phyloP scores from a whole-genome alignment of 2,113 vertebrate species.

The Scophthalmus maximus region DNA sequence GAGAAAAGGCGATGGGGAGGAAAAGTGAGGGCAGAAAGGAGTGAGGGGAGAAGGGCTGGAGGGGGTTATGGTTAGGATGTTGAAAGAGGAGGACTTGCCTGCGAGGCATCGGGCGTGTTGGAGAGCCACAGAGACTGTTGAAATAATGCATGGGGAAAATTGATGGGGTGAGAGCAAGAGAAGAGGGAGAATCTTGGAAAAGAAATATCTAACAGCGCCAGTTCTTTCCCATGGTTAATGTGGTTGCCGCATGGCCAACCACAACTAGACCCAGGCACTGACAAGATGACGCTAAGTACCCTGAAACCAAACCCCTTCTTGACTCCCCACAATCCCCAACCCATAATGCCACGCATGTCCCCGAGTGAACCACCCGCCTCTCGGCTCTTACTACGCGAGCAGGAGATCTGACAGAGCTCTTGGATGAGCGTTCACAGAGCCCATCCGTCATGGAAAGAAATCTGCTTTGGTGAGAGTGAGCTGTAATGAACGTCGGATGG shows the following conservation, averaged over 20 bases:
- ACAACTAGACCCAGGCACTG: constrained; percentile 41
- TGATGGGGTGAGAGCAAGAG: constrained; percentile 48
- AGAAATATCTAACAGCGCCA: constrained; percentile 2
- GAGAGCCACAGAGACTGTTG: constrained; percentile 61
- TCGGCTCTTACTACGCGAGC: constrained; percentile 39
- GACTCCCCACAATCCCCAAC: constrained; percentile 19
- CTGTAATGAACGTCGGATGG: constrained; percentile 57
- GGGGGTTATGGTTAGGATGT: constrained; percentile 69
- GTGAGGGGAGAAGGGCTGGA: constrained; percentile 53
- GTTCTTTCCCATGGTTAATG: constrained; percentile 32
- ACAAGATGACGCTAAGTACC: constrained; percentile 22
- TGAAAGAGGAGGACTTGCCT: constrained; percentile 62
- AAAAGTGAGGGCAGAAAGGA: constrained; percentile 54
- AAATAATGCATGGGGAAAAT: constrained; percentile 56
- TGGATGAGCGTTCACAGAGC: constrained; percentile 47
- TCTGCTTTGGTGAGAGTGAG: constrained; percentile 60
- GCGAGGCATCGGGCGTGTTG: constrained; percentile 30
- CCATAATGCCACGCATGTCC: constrained; percentile 42
- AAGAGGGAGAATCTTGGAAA: constrained; percentile 39
- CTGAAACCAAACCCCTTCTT: neutral
- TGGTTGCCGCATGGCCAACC: constrained; percentile 25
- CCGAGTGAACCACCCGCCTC: constrained; percentile 39
- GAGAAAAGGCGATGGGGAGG: constrained; percentile 58
- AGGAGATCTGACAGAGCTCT: constrained; percentile 55
- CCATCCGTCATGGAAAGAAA: constrained; percentile 68